A percentile compares a stretch with the other conserved stretches of the same genome.
phyloP scores from a whole-genome alignment of 2,888 invertebrate genomes.

The Caenorhabditis sp. region DNA sequence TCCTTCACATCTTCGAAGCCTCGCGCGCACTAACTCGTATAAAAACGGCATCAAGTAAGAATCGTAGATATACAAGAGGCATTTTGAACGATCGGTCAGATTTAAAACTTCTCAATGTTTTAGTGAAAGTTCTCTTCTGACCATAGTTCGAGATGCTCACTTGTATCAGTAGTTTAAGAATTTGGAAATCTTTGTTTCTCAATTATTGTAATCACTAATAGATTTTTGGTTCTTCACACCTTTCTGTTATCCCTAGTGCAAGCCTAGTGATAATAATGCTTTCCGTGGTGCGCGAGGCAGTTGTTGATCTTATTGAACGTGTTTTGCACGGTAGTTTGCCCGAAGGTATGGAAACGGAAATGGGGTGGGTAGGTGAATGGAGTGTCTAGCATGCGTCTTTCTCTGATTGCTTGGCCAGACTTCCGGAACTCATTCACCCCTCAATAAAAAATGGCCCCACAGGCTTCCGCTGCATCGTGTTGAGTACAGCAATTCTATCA shows the following conservation, averaged over 20 bases:
- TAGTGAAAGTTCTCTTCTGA: no score
- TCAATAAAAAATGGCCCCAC: conserved; percentile 31
- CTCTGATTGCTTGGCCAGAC: conserved; percentile 50
- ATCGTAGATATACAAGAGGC: conserved; percentile 11
- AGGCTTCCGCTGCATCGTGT: conserved; percentile 81
- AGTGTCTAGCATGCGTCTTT: conserved; percentile 43
- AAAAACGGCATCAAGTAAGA: conserved; percentile 82
- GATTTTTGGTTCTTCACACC: conserved; percentile 1
- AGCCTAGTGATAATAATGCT: conserved; percentile 38
- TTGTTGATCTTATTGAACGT: conserved; percentile 42
- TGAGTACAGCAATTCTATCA: conserved; percentile 79
- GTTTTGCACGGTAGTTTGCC: conserved; percentile 62
- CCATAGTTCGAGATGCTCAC: background rate
- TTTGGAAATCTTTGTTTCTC: background rate
- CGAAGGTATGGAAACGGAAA: conserved; percentile 48
- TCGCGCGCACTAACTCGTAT: conserved; percentile 81
- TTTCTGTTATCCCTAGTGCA: conserved; percentile 8
- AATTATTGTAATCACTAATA: background rate
- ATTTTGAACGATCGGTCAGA: conserved; percentile 14
- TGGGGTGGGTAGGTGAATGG: conserved; percentile 45
- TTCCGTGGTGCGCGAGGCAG: conserved; percentile 67
- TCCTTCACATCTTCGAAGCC: conserved; percentile 81
- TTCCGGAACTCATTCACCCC: conserved; percentile 37
- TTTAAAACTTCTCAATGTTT: no score
- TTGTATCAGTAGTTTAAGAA: background rate